These are phyloP conservation scores for Anguilla marmorata DNA, from an alignment of 2,797 vertebrate species.

Conservation along the genomic window DNA sequence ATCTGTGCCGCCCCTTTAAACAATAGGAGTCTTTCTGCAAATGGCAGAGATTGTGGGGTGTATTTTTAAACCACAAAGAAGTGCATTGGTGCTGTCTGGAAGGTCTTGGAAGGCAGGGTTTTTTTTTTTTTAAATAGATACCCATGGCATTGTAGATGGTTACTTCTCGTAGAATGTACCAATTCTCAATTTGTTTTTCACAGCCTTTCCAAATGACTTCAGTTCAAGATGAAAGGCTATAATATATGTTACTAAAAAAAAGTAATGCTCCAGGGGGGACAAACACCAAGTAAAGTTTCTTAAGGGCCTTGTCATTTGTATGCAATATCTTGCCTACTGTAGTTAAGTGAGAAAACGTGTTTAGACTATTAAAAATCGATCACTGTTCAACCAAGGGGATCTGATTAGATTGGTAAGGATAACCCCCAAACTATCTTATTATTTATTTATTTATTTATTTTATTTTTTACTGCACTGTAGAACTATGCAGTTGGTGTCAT, in stretches of 20 bases:
- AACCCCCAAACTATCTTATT: not conserved
- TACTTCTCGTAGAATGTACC: not conserved
- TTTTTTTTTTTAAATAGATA: constrained; percentile 7
- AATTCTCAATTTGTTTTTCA: constrained; percentile 28
- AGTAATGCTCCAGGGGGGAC: too few relatives aligned
- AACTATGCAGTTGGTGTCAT: not conserved
- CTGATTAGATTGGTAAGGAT: not conserved
- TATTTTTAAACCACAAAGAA: constrained; percentile 49
- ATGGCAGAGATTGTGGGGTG: constrained; percentile 33
- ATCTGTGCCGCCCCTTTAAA: constrained; percentile 35
- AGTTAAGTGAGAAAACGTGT: not conserved
- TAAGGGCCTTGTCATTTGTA: not conserved
- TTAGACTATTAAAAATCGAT: not conserved
- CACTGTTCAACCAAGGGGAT: not conserved
- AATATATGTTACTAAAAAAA: not conserved
- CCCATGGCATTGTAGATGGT: not conserved
- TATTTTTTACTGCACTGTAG: not conserved
- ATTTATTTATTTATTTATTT: not conserved
- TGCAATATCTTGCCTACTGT: not conserved
- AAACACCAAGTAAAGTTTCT: not conserved
- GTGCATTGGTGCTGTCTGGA: constrained; percentile 17
- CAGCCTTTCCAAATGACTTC: constrained; percentile 3
- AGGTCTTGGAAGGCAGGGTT: constrained; percentile 2
- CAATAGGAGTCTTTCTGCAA: constrained; percentile 36
- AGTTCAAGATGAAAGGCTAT: constrained; percentile 12